Percentiles rank a stretch among this genome's conserved stretches.
Evolutionary conservation across 2,888 invertebrate species (phyloP).

Genomic region (Dyspetes luteomarginatus): DNA sequence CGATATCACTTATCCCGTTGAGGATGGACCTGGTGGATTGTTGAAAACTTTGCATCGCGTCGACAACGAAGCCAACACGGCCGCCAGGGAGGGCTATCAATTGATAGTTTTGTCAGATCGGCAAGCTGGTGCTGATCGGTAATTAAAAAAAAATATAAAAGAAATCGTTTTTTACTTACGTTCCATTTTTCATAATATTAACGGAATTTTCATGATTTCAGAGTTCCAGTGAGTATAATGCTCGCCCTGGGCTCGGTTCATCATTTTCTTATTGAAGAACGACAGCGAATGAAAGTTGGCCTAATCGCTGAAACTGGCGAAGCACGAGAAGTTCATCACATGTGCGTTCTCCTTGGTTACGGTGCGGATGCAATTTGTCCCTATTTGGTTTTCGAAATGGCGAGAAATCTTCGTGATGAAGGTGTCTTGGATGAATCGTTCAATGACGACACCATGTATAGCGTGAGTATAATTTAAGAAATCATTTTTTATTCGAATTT

Average conservation of each 20-base stretch:
- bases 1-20: slow-evolving; percentile 94
- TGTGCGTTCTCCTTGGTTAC: slow-evolving; percentile 97
- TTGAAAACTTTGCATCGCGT: slow-evolving; percentile 91
- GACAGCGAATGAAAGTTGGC: slow-evolving; percentile 98
- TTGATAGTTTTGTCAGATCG: slow-evolving; percentile 95
- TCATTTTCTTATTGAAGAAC: slow-evolving; percentile 96
- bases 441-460: slow-evolving; percentile 92
- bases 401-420: slow-evolving; percentile 93
- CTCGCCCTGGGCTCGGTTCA: slow-evolving; percentile 96
- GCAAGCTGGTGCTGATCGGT: slow-evolving; percentile 85
- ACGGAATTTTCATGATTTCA: slow-evolving; percentile 65
- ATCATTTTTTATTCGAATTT: not conserved
- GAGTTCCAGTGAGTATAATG: slow-evolving; percentile 92
- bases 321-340: slow-evolving; percentile 97
- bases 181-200: not conserved
- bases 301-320: slow-evolving; percentile 98
- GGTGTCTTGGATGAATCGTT: slow-evolving; percentile 91
- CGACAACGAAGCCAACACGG: slow-evolving; percentile 91
- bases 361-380: slow-evolving; percentile 99
- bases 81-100: slow-evolving; percentile 91
- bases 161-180: not conserved
- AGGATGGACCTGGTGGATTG: slow-evolving; percentile 90
- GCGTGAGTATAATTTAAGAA: slow-evolving; percentile 83
- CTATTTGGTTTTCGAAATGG: slow-evolving; percentile 97
- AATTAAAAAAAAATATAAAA: slow-evolving; percentile 11